These are phyloP conservation scores for Leptothorax acervorum DNA, from an alignment of 2,888 invertebrate genomes.

Conservation along the genomic window DNA sequence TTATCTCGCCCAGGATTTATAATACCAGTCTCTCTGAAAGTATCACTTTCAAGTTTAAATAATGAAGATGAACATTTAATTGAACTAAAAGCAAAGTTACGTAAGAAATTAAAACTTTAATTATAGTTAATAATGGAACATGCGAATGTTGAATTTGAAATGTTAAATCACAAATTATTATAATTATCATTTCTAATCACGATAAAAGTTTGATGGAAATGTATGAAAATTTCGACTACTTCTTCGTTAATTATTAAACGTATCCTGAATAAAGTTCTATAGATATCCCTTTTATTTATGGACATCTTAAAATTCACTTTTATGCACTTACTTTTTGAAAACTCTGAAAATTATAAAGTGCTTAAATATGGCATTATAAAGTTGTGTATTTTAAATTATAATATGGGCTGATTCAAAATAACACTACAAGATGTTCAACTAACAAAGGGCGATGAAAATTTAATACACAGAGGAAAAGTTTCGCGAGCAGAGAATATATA, in stretches of 20 bases:
- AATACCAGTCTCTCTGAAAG: slow-evolving; percentile 55
- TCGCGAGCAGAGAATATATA: slow-evolving; percentile 5
- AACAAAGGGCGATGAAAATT: neutral
- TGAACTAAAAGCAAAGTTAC: neutral
- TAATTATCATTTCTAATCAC: neutral
- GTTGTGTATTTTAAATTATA: slow-evolving; percentile 1
- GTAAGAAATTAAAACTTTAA: neutral
- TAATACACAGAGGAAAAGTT: slow-evolving; percentile 8
- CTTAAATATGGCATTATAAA: neutral
- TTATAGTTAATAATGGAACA: neutral
- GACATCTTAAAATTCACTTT: neutral
- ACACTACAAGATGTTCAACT: neutral
- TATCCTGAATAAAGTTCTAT: neutral
- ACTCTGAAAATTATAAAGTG: neutral
- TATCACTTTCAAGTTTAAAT: slow-evolving; percentile 24
- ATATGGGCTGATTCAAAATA: neutral
- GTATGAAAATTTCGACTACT: neutral
- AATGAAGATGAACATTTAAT: slow-evolving; percentile 14
- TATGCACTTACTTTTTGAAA: neutral
- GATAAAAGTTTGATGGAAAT: slow-evolving; percentile 8
- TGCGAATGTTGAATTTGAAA: neutral
- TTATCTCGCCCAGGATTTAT: slow-evolving; percentile 51
- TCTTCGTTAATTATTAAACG: slow-evolving; percentile 1
- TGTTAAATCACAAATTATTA: neutral
- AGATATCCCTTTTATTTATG: slow-evolving; percentile 14